Conservation (phyloP, 1,140 invertebrate species). For the Zaprionus lachaisei region DNA sequence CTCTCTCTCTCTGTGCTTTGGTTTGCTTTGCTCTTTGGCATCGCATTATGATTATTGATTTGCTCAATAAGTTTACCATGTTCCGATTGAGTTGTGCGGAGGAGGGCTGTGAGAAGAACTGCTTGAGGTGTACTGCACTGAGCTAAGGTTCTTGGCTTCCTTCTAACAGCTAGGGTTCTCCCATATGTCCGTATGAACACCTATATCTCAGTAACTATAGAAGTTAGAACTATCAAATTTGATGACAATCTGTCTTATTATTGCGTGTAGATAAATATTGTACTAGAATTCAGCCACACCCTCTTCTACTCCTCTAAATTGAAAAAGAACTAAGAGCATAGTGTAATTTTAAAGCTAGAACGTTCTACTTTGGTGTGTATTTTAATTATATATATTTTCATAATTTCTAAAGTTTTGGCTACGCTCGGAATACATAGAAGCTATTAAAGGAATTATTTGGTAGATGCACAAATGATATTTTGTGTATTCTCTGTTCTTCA, state of each 20-base stretch:
- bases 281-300: not conserved
- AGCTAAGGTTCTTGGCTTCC: not conserved
- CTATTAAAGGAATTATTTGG: no score
- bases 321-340: fast-evolving
- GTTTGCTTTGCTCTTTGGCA: constrained; percentile 2
- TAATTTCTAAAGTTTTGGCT: no score
- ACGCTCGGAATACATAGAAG: no score
- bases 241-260: not conserved
- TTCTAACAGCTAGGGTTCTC: not conserved
- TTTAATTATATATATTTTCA: no score
- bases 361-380: no score
- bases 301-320: not conserved
- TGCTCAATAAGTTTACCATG: constrained; percentile 26
- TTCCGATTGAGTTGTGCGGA: not conserved
- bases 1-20: constrained; percentile 11
- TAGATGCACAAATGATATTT: no score
- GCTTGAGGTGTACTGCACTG: not conserved
- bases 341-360: no score
- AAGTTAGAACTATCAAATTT: not conserved
- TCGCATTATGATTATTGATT: constrained; percentile 45
- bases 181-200: not conserved
- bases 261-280: not conserved
- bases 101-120: no score
- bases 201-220: not conserved
- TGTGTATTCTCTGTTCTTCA: no score